Evolutionary conservation across 2,797 vertebrate genomes (phyloP).

Genomic region (Hybognathus amarus): DNA sequence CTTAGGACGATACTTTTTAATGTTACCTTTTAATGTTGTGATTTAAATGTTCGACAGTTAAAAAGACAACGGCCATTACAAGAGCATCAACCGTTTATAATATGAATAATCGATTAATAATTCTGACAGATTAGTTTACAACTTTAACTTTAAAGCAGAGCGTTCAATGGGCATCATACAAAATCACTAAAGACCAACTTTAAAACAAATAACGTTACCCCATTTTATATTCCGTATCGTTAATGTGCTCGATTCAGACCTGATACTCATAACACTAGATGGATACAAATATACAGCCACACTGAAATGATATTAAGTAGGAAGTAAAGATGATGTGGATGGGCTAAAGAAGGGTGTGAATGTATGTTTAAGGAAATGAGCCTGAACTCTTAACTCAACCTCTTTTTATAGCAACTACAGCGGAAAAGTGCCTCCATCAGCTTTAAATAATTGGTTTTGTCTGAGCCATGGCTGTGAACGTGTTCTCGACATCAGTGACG

Average conservation of each 20-base stretch:
- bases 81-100: neutral
- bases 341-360: conserved; percentile 21
- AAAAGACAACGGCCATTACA: neutral
- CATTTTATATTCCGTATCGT: neutral
- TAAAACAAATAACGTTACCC: neutral
- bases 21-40: neutral
- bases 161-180: neutral
- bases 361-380: conserved; percentile 42
- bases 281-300: neutral
- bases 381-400: neutral
- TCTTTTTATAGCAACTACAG: conserved; percentile 11
- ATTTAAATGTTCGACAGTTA: neutral
- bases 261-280: neutral
- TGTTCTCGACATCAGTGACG: conserved; percentile 87
- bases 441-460: conserved; percentile 31
- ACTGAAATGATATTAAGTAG: neutral
- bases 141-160: neutral
- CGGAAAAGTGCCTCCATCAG: neutral
- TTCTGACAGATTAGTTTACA: neutral
- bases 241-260: neutral
- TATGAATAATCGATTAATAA: neutral
- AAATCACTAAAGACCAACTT: neutral
- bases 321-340: conserved; percentile 36
- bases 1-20: neutral
- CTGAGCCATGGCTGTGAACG: conserved; percentile 87